phyloP scores from a whole-genome alignment of 2,113 vertebrate genomes.

The Mesembrinibis cayennensis region DNA sequence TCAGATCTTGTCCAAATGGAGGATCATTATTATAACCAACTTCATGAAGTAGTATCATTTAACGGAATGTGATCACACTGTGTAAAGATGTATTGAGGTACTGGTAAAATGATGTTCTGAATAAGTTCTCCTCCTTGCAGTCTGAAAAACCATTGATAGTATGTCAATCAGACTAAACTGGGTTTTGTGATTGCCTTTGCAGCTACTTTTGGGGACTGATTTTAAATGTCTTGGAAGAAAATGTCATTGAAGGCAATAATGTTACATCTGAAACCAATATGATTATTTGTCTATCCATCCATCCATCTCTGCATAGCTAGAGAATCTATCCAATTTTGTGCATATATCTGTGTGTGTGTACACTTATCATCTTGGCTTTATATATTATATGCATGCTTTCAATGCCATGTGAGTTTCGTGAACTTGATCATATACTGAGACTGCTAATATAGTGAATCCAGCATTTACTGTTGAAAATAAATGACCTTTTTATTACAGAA shows the following conservation, averaged over 20 bases:
- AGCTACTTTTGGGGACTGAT: not conserved
- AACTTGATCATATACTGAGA: not conserved
- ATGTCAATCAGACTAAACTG: not conserved
- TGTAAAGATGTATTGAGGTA: not conserved
- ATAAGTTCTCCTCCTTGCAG: not conserved
- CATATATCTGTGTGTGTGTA: not conserved
- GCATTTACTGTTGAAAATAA: not conserved
- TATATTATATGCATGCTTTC: not conserved
- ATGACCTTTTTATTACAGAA: not conserved
- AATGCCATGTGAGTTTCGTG: not conserved
- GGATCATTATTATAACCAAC: not conserved
- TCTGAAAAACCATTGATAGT: not conserved
- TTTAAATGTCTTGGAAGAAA: not conserved
- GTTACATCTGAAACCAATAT: not conserved
- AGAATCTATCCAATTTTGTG: not conserved
- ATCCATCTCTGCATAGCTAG: not conserved
- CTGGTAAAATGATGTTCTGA: not conserved
- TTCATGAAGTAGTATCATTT: not conserved
- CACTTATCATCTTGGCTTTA: not conserved
- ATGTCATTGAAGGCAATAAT: not conserved
- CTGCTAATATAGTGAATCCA: not conserved
- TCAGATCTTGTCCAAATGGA: not conserved
- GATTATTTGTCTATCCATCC: not conserved
- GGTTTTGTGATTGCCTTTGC: not conserved
- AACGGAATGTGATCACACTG: not conserved